These are phyloP conservation scores for Diarsia brunnea DNA, from an alignment of 2,888 invertebrate genomes.

Conservation along the genomic window DNA sequence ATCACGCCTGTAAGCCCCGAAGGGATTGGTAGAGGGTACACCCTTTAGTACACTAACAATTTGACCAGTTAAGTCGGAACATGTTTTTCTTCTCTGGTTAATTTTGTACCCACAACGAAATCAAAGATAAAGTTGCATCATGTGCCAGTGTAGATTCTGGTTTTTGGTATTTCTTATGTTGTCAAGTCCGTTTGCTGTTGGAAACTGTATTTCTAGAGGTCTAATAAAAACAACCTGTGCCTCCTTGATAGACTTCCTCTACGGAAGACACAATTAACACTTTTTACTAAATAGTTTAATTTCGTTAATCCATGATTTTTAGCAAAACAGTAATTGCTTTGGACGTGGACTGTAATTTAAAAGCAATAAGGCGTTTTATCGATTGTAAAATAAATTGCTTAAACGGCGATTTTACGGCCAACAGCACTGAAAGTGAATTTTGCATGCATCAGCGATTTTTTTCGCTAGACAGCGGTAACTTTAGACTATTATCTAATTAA, in stretches of 20 bases:
- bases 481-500: conserved; percentile 18
- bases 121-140: not conserved
- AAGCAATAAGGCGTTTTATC: conserved; percentile 19
- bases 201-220: not conserved
- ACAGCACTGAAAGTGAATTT: conserved; percentile 46
- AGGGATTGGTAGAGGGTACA: too few relatives aligned
- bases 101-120: not conserved
- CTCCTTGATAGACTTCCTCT: conserved; percentile 39
- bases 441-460: conserved; percentile 46
- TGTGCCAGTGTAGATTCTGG: not conserved
- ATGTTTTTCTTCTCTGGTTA: not conserved
- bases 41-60: too few relatives aligned
- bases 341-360: not conserved
- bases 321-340: conserved; percentile 5
- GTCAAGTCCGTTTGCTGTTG: not conserved
- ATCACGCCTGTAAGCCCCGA: too few relatives aligned
- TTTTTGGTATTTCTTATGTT: not conserved
- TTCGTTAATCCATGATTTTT: conserved; percentile 39
- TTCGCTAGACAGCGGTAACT: conserved; percentile 21
- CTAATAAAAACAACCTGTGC: conserved; percentile 6
- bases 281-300: conserved; percentile 45
- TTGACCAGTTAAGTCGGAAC: too few relatives aligned
- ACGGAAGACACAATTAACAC: conserved; percentile 31
- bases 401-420: conserved; percentile 50
- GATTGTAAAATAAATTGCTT: conserved; percentile 7